Conservation (phyloP, 2,797 vertebrate genomes). For the Anguilla anguilla region DNA sequence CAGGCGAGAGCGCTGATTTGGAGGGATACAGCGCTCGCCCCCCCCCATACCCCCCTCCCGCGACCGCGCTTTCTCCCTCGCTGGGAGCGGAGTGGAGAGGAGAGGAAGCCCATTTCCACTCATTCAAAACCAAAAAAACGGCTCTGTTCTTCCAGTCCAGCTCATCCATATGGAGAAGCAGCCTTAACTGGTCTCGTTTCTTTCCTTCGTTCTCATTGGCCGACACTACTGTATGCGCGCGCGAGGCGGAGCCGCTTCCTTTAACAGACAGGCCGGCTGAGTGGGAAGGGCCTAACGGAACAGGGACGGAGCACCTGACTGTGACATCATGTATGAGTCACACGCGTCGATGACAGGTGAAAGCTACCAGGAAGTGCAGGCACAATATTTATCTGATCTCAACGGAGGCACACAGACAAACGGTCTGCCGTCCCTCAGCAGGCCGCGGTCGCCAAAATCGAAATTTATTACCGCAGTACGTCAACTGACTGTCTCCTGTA, state of each 20-base stretch:
- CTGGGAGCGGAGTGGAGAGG: not conserved
- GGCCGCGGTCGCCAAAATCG: too few relatives aligned
- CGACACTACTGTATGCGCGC: not conserved
- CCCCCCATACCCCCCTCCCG: too few relatives aligned
- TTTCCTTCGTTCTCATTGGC: not conserved
- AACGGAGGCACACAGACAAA: not conserved
- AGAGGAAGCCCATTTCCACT: not conserved
- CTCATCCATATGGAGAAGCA: not conserved
- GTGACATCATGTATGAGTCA: not conserved
- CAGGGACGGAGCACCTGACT: not conserved
- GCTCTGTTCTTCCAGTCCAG: not conserved
- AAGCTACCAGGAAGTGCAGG: not conserved
- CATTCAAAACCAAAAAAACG: not conserved
- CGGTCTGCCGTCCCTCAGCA: not conserved
- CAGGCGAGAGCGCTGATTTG: slow-evolving; percentile 32
- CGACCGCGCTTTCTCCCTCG: slow-evolving; percentile 14
- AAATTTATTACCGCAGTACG: not conserved
- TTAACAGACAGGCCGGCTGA: not conserved
- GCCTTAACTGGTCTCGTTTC: not conserved
- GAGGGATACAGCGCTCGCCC: not conserved
- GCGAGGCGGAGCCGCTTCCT: not conserved
- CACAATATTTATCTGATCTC: not conserved
- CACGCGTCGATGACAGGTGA: not conserved
- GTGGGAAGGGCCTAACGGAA: not conserved
- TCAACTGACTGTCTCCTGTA: not conserved